phyloP scores from a whole-genome alignment of 1,140 invertebrate species.

The Cataglyphis hispanica region DNA sequence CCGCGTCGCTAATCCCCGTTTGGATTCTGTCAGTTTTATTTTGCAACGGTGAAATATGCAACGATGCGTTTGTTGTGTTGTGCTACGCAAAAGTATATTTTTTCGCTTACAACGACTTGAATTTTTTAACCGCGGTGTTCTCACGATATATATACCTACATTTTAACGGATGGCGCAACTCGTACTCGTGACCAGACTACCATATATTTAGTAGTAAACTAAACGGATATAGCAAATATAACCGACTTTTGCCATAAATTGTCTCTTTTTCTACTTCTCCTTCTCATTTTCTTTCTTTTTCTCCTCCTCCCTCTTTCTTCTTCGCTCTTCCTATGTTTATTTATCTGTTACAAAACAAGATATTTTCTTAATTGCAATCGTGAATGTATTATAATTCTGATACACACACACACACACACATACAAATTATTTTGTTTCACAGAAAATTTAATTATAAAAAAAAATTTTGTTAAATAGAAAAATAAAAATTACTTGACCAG shows the following conservation, averaged over 20 bases:
- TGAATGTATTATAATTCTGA: background rate
- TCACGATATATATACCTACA: conserved; percentile 31
- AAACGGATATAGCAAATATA: conserved; percentile 38
- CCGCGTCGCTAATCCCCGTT: conserved; percentile 29
- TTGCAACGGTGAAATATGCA: conserved; percentile 42
- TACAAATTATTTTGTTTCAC: background rate
- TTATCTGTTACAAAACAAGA: background rate
- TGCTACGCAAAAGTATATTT: conserved; percentile 39
- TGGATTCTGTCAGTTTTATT: conserved; percentile 23
- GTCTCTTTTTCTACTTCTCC: background rate
- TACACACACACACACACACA: no score
- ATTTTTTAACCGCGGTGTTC: conserved; percentile 31
- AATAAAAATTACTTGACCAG: no score
- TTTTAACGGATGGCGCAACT: conserved; percentile 53
- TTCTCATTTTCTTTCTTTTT: background rate
- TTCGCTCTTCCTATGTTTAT: background rate
- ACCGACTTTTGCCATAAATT: conserved; percentile 11
- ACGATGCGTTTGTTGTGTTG: conserved; percentile 39
- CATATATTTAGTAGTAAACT: conserved; percentile 49
- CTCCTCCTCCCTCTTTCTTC: background rate
- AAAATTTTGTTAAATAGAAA: background rate
- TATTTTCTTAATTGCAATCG: background rate
- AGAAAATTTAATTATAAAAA: conserved; percentile 14
- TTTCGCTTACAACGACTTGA: conserved; percentile 48
- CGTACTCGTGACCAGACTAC: conserved; percentile 1